Evolutionary conservation across 2,888 invertebrate genomes (phyloP).

Genomic region (Drosophila fulvimacula): DNA sequence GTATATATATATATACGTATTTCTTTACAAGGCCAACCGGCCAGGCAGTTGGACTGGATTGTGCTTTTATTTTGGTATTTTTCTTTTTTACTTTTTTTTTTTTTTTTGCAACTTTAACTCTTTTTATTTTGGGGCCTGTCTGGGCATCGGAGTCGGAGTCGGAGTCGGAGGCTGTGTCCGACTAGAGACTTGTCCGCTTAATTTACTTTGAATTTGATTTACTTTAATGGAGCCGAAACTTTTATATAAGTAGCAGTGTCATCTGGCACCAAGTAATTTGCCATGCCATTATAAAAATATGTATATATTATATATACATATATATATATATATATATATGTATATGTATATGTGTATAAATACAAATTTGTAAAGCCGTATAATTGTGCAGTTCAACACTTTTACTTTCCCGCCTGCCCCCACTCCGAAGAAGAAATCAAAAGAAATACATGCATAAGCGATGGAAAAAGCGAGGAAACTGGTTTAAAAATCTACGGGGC

Average conservation of each 20-base stretch:
- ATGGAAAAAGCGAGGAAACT: constrained; percentile 30
- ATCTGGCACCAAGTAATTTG: constrained; percentile 66
- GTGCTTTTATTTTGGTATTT: constrained; percentile 10
- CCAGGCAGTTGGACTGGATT: constrained; percentile 49
- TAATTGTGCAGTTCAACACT: constrained; percentile 71
- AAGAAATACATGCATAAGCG: constrained; percentile 1
- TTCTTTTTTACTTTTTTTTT: too few species aligned
- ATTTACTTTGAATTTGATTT: constrained; percentile 62
- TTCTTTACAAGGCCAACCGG: constrained; percentile 70
- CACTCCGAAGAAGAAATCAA: background rate
- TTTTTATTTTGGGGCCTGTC: constrained; percentile 8
- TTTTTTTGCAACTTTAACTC: constrained; percentile 33
- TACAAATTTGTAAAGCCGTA: constrained; percentile 53
- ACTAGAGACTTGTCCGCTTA: constrained; percentile 7
- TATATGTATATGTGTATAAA: too few species aligned
- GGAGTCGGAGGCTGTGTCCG: background rate
- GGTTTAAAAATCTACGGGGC: constrained; percentile 36
- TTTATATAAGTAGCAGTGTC: constrained; percentile 62
- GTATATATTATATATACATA: constrained; percentile 9
- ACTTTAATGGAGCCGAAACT: constrained; percentile 52
- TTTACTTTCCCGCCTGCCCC: constrained; percentile 59
- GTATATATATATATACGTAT: too few species aligned
- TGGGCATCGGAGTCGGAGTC: background rate
- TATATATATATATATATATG: background rate
- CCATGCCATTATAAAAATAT: constrained; percentile 39